Percentiles rank a stretch among this genome's conserved stretches.
Conservation (phyloP, 2,113 vertebrate genomes). For the Phasianus colchicus region DNA sequence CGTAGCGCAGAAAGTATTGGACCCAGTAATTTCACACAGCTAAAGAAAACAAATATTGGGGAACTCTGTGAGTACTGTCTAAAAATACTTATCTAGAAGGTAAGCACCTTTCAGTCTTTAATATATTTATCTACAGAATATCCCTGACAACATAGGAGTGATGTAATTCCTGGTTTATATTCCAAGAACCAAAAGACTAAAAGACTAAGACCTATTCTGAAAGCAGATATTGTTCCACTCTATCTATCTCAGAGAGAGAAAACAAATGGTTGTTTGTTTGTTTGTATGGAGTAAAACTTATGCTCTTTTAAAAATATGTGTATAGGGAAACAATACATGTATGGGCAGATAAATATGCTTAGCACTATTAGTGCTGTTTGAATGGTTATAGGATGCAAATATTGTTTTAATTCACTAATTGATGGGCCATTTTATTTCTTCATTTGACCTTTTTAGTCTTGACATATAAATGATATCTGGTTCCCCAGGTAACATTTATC, state of each 20-base stretch:
- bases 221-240: neutral
- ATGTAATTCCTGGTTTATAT: neutral
- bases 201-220: neutral
- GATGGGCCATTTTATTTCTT: neutral
- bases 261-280: neutral
- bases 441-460: neutral
- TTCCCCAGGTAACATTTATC: neutral
- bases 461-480: neutral
- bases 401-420: neutral
- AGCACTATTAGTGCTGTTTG: neutral
- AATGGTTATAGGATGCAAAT: neutral
- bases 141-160: neutral
- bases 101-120: neutral
- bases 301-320: neutral
- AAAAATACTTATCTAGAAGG: neutral
- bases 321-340: neutral
- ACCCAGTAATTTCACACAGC: neutral
- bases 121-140: neutral
- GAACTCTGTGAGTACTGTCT: neutral
- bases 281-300: neutral
- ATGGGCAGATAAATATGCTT: neutral
- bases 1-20: fast-evolving
- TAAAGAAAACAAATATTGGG: neutral
- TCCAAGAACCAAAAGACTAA: neutral
- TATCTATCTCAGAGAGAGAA: neutral